phyloP scores from a whole-genome alignment of 2,113 vertebrate genomes.

The Campylomormyrus tamandua region DNA sequence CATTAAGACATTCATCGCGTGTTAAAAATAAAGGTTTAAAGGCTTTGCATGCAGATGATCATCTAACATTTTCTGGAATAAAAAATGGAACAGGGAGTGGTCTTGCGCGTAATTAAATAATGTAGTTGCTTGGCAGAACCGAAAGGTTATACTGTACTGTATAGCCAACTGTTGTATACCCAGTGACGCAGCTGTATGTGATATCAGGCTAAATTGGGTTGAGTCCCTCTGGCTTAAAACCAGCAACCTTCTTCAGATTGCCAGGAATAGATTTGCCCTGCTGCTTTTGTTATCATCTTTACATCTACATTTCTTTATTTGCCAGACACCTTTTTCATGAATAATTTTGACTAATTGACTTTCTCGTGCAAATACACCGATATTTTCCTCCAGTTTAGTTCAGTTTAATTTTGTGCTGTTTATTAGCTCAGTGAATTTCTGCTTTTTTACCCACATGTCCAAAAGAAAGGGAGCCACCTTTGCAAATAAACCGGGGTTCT shows the following conservation, averaged over 20 bases:
- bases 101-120: not conserved
- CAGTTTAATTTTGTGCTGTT: not conserved
- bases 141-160: too few relatives aligned
- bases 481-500: not conserved
- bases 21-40: slow-evolving; percentile 4
- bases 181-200: not conserved
- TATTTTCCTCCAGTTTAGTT: not conserved
- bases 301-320: not conserved
- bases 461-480: not conserved
- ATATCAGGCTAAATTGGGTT: not conserved
- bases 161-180: not conserved
- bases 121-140: not conserved
- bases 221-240: not conserved
- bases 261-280: not conserved
- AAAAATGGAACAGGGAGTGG: not conserved
- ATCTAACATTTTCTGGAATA: not conserved
- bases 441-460: not conserved
- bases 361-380: not conserved
- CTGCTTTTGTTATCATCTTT: not conserved
- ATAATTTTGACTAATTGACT: not conserved
- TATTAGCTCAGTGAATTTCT: not conserved
- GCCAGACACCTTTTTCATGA: not conserved
- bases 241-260: not conserved
- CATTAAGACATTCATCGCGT: not conserved
- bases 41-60: not conserved